Conservation (phyloP, 2,113 vertebrate genomes). For the Rhinichthys klamathensis region DNA sequence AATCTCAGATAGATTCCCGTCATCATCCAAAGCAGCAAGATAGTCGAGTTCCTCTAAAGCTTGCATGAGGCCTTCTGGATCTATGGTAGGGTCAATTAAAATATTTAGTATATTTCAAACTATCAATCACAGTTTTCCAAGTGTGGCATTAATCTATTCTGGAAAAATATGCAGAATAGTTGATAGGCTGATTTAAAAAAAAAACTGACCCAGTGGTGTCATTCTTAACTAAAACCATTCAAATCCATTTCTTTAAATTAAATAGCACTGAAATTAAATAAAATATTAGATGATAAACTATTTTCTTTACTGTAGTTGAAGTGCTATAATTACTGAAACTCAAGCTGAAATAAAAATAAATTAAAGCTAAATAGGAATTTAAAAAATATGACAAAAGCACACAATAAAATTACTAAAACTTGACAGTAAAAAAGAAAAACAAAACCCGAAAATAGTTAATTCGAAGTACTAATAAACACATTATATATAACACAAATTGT, state of each 20-base stretch:
- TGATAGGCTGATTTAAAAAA: not conserved
- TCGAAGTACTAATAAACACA: not conserved
- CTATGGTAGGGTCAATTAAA: conserved; percentile 60
- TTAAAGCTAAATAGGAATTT: not conserved
- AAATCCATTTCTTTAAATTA: not conserved
- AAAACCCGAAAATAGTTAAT: not conserved
- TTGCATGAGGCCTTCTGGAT: conserved; percentile 90
- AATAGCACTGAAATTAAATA: not conserved
- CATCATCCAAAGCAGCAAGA: conserved; percentile 85
- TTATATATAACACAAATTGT: too few relatives aligned
- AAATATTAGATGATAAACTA: not conserved
- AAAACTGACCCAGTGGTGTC: not conserved
- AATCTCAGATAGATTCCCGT: conserved; percentile 91
- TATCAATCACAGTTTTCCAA: not conserved
- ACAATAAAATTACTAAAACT: not conserved
- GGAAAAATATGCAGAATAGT: not conserved
- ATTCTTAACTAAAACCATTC: not conserved
- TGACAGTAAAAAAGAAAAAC: not conserved
- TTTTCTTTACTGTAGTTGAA: not conserved
- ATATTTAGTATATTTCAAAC: not conserved
- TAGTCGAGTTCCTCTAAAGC: conserved; percentile 91
- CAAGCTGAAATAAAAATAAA: not conserved
- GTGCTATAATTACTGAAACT: not conserved
- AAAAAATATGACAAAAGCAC: not conserved
- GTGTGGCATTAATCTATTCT: not conserved